These are phyloP conservation scores for Danio tinwini DNA, from an alignment of 2,797 vertebrate genomes.

Conservation along the genomic window DNA sequence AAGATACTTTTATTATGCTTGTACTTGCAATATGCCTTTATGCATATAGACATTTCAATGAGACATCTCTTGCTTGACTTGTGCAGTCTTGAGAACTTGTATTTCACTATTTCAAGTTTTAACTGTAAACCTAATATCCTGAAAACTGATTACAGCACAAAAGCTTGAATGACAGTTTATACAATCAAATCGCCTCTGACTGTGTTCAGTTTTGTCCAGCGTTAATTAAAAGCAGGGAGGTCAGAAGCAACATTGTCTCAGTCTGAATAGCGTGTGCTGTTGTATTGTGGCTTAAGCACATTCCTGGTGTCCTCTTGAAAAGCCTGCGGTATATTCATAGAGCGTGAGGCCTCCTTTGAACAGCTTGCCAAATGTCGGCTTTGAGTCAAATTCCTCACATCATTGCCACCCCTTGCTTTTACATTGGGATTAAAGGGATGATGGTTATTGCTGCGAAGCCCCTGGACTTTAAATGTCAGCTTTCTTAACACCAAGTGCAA, in stretches of 20 bases:
- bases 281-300: slow-evolving; percentile 9
- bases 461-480: slow-evolving; percentile 42
- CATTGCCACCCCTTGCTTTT: slow-evolving; percentile 22
- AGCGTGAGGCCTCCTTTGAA: slow-evolving; percentile 44
- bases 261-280: slow-evolving; percentile 10
- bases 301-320: slow-evolving; percentile 21
- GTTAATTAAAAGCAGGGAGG: background rate
- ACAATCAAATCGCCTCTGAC: background rate
- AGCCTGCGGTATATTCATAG: slow-evolving; percentile 15
- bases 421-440: slow-evolving; percentile 27
- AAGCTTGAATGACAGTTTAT: background rate
- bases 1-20: too few relatives aligned
- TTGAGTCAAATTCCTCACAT: slow-evolving; percentile 42
- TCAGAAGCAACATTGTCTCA: background rate
- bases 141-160: background rate
- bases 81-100: background rate
- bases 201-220: background rate
- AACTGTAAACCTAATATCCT: background rate
- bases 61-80: too few relatives aligned
- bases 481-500: slow-evolving; percentile 36
- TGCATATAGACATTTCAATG: too few relatives aligned
- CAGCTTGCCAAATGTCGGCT: slow-evolving; percentile 42
- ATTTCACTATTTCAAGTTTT: background rate
- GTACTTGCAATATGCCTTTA: too few relatives aligned
- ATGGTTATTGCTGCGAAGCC: slow-evolving; percentile 35